These are phyloP conservation scores for Thryonomys swinderianus DNA, from an alignment of 2,113 vertebrate species.

Conservation along the genomic window DNA sequence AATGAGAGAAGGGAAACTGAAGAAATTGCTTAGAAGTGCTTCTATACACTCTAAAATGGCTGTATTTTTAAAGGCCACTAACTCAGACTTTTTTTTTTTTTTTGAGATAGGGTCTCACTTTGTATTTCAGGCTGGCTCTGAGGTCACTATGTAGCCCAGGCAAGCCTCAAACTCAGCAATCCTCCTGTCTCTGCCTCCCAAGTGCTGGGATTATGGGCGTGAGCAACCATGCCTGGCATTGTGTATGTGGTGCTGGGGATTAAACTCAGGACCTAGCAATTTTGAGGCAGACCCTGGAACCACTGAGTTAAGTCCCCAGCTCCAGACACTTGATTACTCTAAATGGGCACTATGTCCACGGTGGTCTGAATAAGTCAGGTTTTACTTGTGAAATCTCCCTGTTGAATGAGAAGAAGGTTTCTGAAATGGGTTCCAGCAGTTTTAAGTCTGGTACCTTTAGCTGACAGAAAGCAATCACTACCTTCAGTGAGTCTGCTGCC, in stretches of 20 bases:
- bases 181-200: too few relatives aligned
- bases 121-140: too few relatives aligned
- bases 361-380: neutral
- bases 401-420: constrained; percentile 44
- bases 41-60: neutral
- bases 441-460: constrained; percentile 43
- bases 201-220: too few relatives aligned
- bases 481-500: constrained; percentile 55
- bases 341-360: neutral
- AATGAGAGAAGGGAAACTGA: neutral
- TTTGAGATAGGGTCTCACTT: too few relatives aligned
- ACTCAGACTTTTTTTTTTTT: constrained; percentile 37
- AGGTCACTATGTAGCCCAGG: too few relatives aligned
- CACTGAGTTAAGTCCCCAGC: too few relatives aligned
- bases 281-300: too few relatives aligned
- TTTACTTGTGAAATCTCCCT: constrained; percentile 52
- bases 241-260: too few relatives aligned
- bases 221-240: too few relatives aligned
- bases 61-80: neutral
- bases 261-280: too few relatives aligned
- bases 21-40: neutral
- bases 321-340: neutral
- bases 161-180: too few relatives aligned
- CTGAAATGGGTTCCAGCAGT: constrained; percentile 49
- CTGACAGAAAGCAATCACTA: constrained; percentile 36